Evolutionary conservation across 2,113 vertebrate genomes (phyloP).

Genomic region (Semnornis frantzii): DNA sequence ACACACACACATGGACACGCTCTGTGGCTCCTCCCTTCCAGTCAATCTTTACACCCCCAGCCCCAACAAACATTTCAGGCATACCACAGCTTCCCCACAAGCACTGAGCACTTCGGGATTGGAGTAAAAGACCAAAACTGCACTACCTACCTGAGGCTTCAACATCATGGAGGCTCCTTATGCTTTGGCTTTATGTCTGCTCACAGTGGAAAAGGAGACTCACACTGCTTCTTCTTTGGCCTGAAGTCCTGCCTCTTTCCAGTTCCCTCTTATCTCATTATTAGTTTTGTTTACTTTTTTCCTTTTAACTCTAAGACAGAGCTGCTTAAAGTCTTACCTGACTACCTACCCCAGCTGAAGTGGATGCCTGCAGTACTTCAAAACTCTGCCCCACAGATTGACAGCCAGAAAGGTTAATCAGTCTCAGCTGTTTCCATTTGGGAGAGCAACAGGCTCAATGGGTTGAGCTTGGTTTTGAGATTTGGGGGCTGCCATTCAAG

Average conservation of each 20-base stretch:
- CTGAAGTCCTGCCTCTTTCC: background rate
- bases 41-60: background rate
- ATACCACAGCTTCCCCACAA: background rate
- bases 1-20: rapidly evolving
- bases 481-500: background rate
- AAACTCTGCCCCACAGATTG: background rate
- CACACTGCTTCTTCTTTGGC: rapidly evolving
- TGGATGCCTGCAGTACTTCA: background rate
- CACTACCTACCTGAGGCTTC: background rate
- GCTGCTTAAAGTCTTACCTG: rapidly evolving
- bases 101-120: rapidly evolving
- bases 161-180: background rate
- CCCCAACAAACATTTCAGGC: background rate
- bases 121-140: background rate
- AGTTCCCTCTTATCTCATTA: background rate
- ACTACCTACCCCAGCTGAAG: background rate
- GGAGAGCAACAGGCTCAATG: background rate
- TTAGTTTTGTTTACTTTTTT: background rate
- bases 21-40: background rate
- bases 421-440: background rate
- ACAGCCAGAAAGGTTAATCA: background rate
- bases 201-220: background rate
- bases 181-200: background rate
- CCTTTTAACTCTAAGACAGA: background rate
- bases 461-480: background rate